Percentiles rank a stretch among this genome's conserved stretches.
Conservation (phyloP, 2,888 invertebrate species). For the Acanthosepion pharaonis region DNA sequence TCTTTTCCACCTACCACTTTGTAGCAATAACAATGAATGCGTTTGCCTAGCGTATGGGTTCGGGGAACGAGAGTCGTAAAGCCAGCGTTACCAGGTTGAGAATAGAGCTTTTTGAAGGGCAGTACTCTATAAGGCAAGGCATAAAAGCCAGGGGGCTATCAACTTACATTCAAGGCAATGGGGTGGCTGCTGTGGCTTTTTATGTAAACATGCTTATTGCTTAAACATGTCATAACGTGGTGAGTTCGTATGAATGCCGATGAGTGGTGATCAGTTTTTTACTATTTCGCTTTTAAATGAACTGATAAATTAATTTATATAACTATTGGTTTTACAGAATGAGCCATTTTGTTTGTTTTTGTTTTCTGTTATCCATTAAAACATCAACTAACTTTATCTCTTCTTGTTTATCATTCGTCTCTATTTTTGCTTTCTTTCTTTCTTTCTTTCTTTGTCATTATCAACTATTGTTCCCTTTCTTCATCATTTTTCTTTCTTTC, state of each 20-base stretch:
- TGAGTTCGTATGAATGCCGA: background rate
- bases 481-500: too few relatives aligned
- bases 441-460: background rate
- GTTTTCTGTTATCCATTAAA: background rate
- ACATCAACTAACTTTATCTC: background rate
- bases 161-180: background rate
- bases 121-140: background rate
- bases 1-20: background rate
- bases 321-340: background rate
- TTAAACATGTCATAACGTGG: background rate
- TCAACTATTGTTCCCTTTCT: too few relatives aligned
- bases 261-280: background rate
- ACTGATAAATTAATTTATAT: background rate
- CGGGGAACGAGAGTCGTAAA: background rate
- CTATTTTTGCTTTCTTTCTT: background rate
- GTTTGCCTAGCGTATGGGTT: background rate
- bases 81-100: background rate
- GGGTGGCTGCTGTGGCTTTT: background rate
- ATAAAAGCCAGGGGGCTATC: background rate
- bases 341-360: background rate
- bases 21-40: conserved; percentile 1
- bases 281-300: background rate
- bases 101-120: background rate
- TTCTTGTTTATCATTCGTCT: background rate
- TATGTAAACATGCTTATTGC: background rate